Evolutionary conservation across 35 echinoderm and acorn worm genomes (phyloP), one percentile per base, ranked within the genome.

Genomic region (Apostichopus japonicus): DNA sequence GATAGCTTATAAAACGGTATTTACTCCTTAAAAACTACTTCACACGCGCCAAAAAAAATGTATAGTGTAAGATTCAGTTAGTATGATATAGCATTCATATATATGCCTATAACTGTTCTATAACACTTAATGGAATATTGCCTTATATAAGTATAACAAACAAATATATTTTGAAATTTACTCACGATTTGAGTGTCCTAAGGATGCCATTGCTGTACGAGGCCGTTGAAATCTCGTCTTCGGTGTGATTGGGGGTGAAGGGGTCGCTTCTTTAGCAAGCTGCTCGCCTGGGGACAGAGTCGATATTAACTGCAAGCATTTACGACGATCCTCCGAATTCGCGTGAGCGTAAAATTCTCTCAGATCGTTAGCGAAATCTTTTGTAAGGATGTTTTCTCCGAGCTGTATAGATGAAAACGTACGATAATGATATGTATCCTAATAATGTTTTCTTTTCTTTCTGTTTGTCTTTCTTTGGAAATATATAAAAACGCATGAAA

Each of bases 141-240:
- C 2, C 33, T 44, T 44, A 44, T 44, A 44, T 1, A 44, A 44
- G 33, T 44, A 44, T 44, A 44, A 44, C 33, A 44, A 44, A 44
- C 2, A 44, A 44, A 44, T 44, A 44, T 44, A 44, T 44, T 44
- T 44, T 44, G 33, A 44, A 44, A 44, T 44, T 1, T 88, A 54
- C 79, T 82, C 44, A 82, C 79, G 79, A 51, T 82, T 16, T 56
- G 79, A 54, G 79, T 92, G 81, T 93, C 93, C 96, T 8, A 94
- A 72, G 22, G 94, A 92, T 24, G 95, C 95, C 91, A 96, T 96
- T n/a, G 97, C 97, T 23, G 97, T 98, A 75, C 95, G 94, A 0
- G 95, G 97, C 9, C 95, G 87, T 57, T 93, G 97, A 65, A 22
- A 17, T 86, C 87, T 56, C 63, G 75, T 88, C 65, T 52, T 52